phyloP scores from a whole-genome alignment of 2,888 invertebrate genomes.

The Tryphoninae sp. region DNA sequence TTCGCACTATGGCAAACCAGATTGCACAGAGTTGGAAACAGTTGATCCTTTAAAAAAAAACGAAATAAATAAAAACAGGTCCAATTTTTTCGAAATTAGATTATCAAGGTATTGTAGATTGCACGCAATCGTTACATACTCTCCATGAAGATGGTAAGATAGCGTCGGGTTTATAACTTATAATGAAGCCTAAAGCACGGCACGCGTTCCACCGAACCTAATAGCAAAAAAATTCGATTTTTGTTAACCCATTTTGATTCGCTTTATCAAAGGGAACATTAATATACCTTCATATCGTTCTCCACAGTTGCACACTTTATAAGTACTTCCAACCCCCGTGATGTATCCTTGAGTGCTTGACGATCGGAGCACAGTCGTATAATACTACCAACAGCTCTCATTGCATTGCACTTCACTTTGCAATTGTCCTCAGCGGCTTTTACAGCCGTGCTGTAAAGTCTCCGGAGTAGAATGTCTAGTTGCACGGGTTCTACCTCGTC shows the following conservation, averaged over 20 bases:
- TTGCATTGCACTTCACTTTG: slow-evolving; percentile 92
- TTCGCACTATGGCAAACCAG: slow-evolving; percentile 89
- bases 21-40: slow-evolving; percentile 86
- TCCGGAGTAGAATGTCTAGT: slow-evolving; percentile 85
- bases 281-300: slow-evolving; percentile 88
- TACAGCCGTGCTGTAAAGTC: slow-evolving; percentile 86
- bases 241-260: not conserved
- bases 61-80: slow-evolving; percentile 31
- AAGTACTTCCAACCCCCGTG: slow-evolving; percentile 86
- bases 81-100: slow-evolving; percentile 75
- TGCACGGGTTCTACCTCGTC: slow-evolving; percentile 86
- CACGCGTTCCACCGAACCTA: slow-evolving; percentile 95
- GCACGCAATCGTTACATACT: slow-evolving; percentile 74
- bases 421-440: slow-evolving; percentile 88
- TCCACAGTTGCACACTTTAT: slow-evolving; percentile 87
- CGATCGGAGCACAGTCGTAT: slow-evolving; percentile 84
- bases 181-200: slow-evolving; percentile 91
- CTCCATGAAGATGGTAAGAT: slow-evolving; percentile 80
- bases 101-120: slow-evolving; percentile 58
- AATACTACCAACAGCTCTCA: slow-evolving; percentile 91
- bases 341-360: slow-evolving; percentile 82
- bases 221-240: slow-evolving; percentile 10
- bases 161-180: slow-evolving; percentile 83
- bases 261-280: not conserved
- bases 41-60: slow-evolving; percentile 82